phyloP scores from a whole-genome alignment of 2,113 vertebrate genomes.

The Lipophrys pholis region DNA sequence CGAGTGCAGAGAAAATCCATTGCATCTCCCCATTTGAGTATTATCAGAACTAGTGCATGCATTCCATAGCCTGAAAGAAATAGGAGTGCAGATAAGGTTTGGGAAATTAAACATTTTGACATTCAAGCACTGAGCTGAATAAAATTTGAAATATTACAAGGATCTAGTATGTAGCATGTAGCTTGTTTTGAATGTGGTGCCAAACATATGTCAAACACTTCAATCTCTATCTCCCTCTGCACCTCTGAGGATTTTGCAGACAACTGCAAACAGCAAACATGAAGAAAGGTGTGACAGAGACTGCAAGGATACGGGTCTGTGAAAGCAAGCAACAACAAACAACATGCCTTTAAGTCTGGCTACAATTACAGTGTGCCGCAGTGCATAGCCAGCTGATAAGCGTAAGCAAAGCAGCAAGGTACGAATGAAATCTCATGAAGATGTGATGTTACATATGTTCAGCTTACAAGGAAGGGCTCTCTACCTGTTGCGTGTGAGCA shows the following conservation, averaged over 20 bases:
- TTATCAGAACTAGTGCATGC: slow-evolving; percentile 18
- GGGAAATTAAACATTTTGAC: slow-evolving; percentile 4
- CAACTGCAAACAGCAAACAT: slow-evolving; percentile 44
- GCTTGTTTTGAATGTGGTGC: slow-evolving; percentile 47
- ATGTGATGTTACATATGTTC: slow-evolving; percentile 41
- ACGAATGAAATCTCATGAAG: slow-evolving; percentile 32
- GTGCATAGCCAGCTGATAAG: slow-evolving; percentile 57
- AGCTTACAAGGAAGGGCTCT: slow-evolving; percentile 40
- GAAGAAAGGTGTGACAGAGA: slow-evolving; percentile 29
- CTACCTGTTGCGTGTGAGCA: slow-evolving; percentile 83
- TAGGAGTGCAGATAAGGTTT: background rate
- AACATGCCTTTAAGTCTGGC: slow-evolving; percentile 41
- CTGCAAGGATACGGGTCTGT: slow-evolving; percentile 37
- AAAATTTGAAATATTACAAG: slow-evolving; percentile 30
- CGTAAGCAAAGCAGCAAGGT: slow-evolving; percentile 41
- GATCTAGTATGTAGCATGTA: slow-evolving; percentile 55
- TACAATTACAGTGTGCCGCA: slow-evolving; percentile 59
- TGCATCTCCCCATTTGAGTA: slow-evolving; percentile 32
- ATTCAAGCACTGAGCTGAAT: slow-evolving; percentile 18
- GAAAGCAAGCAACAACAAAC: slow-evolving; percentile 24
- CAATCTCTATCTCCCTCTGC: slow-evolving; percentile 24
- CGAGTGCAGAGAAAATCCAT: slow-evolving; percentile 15
- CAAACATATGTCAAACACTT: slow-evolving; percentile 50
- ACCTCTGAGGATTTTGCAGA: slow-evolving; percentile 41
- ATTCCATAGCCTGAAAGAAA: background rate